phyloP scores from a whole-genome alignment of 2,797 vertebrate species.

The Pyrocephalus nanus region DNA sequence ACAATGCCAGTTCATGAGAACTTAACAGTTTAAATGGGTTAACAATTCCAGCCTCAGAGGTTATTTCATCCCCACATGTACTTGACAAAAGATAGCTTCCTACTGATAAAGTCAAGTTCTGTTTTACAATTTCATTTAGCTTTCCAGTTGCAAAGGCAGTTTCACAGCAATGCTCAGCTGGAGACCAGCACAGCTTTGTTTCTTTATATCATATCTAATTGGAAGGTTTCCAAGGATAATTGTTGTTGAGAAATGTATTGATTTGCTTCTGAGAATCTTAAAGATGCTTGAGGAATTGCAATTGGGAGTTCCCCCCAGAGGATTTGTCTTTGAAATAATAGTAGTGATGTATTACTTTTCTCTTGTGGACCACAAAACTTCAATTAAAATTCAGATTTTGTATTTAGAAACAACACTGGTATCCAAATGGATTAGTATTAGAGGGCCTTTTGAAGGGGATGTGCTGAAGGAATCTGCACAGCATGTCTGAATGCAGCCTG shows the following conservation, averaged over 20 bases:
- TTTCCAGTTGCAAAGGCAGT: slow-evolving; percentile 2
- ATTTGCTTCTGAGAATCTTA: slow-evolving; percentile 29
- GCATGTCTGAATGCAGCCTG: background rate
- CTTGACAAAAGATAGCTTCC: background rate
- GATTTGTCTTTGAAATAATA: slow-evolving; percentile 4
- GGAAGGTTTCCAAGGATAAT: slow-evolving; percentile 17
- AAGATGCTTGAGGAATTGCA: slow-evolving; percentile 22
- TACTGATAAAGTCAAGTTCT: background rate
- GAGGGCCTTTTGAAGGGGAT: background rate
- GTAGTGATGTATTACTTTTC: background rate
- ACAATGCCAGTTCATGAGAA: background rate
- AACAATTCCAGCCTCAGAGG: background rate
- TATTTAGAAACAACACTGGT: background rate
- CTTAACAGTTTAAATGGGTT: background rate
- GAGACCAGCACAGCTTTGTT: background rate
- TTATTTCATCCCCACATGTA: background rate
- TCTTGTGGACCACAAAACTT: background rate
- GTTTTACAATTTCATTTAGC: background rate
- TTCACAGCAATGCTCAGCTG: background rate
- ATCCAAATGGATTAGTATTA: background rate
- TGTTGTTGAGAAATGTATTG: background rate
- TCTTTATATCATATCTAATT: slow-evolving; percentile 1
- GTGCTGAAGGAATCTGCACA: background rate
- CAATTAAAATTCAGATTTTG: slow-evolving; percentile 23
- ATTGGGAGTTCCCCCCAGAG: background rate